A percentile compares a stretch with the other conserved stretches of the same genome.
These are phyloP conservation scores for Drosophila hamatofila DNA, from an alignment of 2,888 invertebrate genomes.

Conservation along the genomic window DNA sequence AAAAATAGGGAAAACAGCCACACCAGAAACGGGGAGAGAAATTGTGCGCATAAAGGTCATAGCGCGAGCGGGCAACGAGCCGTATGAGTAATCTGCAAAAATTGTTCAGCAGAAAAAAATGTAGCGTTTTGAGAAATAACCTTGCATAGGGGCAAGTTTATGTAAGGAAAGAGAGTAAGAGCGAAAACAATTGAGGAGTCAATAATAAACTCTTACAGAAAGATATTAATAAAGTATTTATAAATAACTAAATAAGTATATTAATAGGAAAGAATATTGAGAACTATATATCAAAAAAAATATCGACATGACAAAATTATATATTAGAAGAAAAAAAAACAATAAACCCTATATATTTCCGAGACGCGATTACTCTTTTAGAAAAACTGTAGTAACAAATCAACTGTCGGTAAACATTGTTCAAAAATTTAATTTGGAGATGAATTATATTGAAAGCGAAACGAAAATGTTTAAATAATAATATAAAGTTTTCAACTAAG, in stretches of 20 bases:
- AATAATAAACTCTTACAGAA: constrained; percentile 37
- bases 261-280: background rate
- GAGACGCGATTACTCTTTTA: too few species aligned
- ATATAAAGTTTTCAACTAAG: too few species aligned
- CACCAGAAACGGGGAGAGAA: constrained; percentile 2
- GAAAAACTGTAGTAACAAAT: too few species aligned
- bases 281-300: too few species aligned
- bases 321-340: too few species aligned
- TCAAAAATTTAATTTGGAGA: too few species aligned
- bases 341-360: too few species aligned
- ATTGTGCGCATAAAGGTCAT: background rate
- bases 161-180: background rate
- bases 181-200: background rate
- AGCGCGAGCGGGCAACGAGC: constrained; percentile 29
- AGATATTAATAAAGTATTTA: constrained; percentile 7
- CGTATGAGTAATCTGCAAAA: constrained; percentile 58
- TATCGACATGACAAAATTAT: background rate
- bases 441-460: too few species aligned
- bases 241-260: background rate
- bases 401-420: too few species aligned
- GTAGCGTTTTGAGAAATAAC: background rate
- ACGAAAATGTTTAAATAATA: too few species aligned
- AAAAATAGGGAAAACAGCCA: background rate
- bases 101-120: constrained; percentile 13
- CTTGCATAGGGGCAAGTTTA: background rate